Base-by-base conservation (phyloP, 2,888 invertebrate genomes). In the Synergus japonicus region DNA sequence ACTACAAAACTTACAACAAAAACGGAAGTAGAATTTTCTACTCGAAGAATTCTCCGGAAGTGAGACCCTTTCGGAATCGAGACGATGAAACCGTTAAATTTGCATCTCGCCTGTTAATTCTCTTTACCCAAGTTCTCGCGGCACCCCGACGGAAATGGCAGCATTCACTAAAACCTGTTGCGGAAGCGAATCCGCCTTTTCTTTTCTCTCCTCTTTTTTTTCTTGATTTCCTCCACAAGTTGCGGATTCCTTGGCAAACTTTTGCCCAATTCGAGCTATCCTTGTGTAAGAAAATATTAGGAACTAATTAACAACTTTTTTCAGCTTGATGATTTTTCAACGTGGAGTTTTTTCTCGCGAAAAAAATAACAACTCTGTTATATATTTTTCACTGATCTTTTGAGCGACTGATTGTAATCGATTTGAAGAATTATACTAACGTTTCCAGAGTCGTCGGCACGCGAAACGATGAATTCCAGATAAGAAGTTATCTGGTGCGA, bases 161-260 rank as follows among this genome's bases (percentile, higher is more conserved):
- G 13, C 49, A 18, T 73, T 73, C 73, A 73, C 73, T 29, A 73
- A 73, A 73, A 73, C 73, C 73, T 73, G 73, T 73, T 73, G 73
- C 73, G 73, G 73, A 73, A 73, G 73, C 41, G 54, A 73, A 37
- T 73, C 37, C 54, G 54, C 54, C 54, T 54, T 73, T 73, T 73
- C 54, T 49, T 18, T 73, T 54, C n/a, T 12, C 2, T 54, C 15
- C 13, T 29, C 37, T 18, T 18, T 54, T 37, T 60, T 41, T 44
- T 46, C 46, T 13, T 22, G 54, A 37, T 54, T 73, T 73, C n/a
- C 37, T 41, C 29, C 54, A 54, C 49, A 37, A 49, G 49, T 69
- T 69, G 13, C 37, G 73, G 29, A 54, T 63, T 63, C 63, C 13
- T 63, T 10, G 22, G 13, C 1, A 54, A 73, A 46, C 13, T 49